Evolutionary conservation across 2,113 vertebrate genomes (phyloP).

Genomic region (Ursus arctos): DNA sequence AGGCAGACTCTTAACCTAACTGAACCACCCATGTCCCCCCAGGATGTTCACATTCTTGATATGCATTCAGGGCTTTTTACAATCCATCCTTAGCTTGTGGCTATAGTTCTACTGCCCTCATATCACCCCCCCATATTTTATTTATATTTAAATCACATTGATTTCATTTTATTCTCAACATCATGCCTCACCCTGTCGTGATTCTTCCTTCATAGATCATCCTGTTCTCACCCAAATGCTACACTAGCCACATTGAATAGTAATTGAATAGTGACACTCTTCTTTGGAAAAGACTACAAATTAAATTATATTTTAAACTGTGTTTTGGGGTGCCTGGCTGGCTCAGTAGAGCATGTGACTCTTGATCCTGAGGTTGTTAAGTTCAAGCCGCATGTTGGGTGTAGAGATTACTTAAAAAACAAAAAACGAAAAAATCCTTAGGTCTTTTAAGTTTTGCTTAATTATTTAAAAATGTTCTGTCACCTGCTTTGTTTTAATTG

Average conservation of each 20-base stretch:
- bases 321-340: not conserved
- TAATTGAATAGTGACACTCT: not conserved
- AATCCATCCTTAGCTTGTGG: not conserved
- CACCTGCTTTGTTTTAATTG: constrained; percentile 14
- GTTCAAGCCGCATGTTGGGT: not conserved
- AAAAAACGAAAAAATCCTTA: not conserved
- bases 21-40: too few relatives aligned
- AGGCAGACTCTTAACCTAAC: too few relatives aligned
- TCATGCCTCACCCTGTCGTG: not conserved
- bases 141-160: not conserved
- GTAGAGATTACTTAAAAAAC: not conserved
- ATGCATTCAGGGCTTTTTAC: not conserved
- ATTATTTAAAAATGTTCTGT: not conserved
- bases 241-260: not conserved
- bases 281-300: not conserved
- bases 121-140: not conserved
- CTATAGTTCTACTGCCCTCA: not conserved
- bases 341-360: not conserved
- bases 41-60: not conserved
- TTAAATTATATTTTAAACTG: not conserved
- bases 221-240: not conserved
- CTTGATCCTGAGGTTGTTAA: not conserved
- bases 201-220: not conserved
- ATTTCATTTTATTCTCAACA: not conserved
- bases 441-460: not conserved